phyloP scores from a whole-genome alignment of 1,140 invertebrate genomes.

The Bilobella aurantiaca region DNA sequence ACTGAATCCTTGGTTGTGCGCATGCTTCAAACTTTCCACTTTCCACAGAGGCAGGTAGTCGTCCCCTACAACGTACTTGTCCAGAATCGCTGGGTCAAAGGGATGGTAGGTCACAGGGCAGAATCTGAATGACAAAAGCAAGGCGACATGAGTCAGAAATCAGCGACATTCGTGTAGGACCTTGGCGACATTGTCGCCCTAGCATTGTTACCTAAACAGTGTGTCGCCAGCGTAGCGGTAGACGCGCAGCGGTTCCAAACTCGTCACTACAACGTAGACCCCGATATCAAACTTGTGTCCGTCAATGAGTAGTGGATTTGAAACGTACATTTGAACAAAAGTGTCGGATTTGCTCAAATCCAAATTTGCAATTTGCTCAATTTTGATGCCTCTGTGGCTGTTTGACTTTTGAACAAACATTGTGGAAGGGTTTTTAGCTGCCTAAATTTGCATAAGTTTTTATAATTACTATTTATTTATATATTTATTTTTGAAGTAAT shows the following conservation, averaged over 20 bases:
- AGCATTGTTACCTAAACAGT: conserved; percentile 56
- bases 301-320: conserved; percentile 55
- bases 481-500: too few species aligned
- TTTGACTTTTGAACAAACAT: conserved; percentile 88
- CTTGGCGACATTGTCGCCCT: neutral
- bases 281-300: conserved; percentile 94
- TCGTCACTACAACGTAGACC: conserved; percentile 84
- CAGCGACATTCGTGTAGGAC: neutral
- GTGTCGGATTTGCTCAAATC: conserved; percentile 60
- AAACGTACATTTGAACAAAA: conserved; percentile 81
- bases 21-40: conserved; percentile 67
- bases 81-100: conserved; percentile 64
- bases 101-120: conserved; percentile 86
- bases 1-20: conserved; percentile 66
- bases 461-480: too few species aligned
- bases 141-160: neutral
- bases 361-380: conserved; percentile 58
- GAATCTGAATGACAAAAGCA: conserved; percentile 57
- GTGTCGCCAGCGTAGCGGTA: conserved; percentile 84
- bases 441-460: too few species aligned
- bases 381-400: conserved; percentile 75
- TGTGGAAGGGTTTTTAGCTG: conserved; percentile 53
- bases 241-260: conserved; percentile 74
- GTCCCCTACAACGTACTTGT: conserved; percentile 91
- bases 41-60: conserved; percentile 92